Conservation (phyloP, 2,797 vertebrate species). For the Novumbra hubbsi region DNA sequence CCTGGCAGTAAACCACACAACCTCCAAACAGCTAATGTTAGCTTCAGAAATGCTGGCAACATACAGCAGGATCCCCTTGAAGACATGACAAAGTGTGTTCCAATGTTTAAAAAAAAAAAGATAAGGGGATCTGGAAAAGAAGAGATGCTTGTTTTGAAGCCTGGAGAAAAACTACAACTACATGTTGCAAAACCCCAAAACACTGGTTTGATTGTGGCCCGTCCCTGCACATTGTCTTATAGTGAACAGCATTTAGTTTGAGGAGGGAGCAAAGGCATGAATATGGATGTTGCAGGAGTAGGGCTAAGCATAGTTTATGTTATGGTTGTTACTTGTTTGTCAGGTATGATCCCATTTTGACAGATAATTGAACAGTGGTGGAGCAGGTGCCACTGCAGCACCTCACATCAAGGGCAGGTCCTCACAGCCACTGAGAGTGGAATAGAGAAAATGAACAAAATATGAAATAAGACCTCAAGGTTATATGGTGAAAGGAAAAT, state of each 20-base stretch:
- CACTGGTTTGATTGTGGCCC: neutral
- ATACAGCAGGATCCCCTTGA: neutral
- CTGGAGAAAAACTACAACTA: no score
- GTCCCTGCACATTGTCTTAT: neutral
- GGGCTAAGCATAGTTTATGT: neutral
- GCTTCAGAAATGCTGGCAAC: neutral
- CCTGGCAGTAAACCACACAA: no score
- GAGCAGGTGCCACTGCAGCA: conserved; percentile 55
- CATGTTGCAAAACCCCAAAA: neutral
- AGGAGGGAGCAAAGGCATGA: neutral
- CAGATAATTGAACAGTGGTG: conserved; percentile 43
- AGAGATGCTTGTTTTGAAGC: neutral
- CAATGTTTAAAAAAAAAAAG: neutral
- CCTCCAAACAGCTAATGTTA: neutral
- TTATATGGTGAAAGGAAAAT: conserved; percentile 49
- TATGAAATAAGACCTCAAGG: conserved; percentile 49
- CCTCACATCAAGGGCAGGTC: conserved; percentile 41
- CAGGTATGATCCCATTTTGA: conserved; percentile 35
- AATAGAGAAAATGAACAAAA: conserved; percentile 35
- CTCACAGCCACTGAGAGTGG: conserved; percentile 27
- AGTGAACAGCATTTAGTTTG: neutral
- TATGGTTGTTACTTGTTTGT: conserved; percentile 33
- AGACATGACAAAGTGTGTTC: neutral
- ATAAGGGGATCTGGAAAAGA: neutral
- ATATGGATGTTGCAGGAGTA: neutral